phyloP scores from a whole-genome alignment of 2,113 vertebrate species.

The Gallinago media region DNA sequence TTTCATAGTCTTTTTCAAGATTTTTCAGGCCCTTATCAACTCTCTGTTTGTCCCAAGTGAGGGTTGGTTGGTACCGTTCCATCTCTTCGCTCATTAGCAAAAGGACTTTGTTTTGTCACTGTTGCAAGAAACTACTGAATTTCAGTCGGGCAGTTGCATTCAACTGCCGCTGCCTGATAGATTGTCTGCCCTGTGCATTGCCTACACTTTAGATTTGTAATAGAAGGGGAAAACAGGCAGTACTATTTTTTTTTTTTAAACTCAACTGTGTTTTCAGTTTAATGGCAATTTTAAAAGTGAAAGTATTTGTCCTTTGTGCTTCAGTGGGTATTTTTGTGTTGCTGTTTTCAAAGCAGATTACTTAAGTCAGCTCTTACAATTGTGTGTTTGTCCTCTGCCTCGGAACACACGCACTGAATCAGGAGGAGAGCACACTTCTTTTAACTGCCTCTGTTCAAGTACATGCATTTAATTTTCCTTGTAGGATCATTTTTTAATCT shows the following conservation, averaged over 20 bases:
- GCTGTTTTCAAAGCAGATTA: neutral
- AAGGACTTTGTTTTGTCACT: neutral
- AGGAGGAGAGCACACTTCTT: accelerated
- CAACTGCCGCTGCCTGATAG: too few species aligned
- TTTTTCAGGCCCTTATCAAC: neutral
- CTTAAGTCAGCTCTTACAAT: neutral
- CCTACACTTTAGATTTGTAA: accelerated
- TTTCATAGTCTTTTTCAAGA: accelerated
- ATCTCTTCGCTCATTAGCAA: neutral
- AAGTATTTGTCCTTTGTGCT: neutral
- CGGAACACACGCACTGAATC: accelerated
- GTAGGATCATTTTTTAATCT: neutral
- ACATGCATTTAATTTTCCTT: neutral
- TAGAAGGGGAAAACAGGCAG: neutral
- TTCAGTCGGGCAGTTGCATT: neutral
- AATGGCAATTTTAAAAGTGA: neutral
- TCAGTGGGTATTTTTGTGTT: neutral
- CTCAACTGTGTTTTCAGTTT: neutral
- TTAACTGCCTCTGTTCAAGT: neutral
- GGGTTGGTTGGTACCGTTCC: neutral
- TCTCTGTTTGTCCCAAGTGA: neutral
- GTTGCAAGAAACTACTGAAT: neutral
- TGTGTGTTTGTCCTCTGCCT: neutral
- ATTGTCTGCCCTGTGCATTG: neutral
- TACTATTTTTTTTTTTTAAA: neutral